Conservation (phyloP, 1,140 invertebrate species). For the Cylas formicarius region DNA sequence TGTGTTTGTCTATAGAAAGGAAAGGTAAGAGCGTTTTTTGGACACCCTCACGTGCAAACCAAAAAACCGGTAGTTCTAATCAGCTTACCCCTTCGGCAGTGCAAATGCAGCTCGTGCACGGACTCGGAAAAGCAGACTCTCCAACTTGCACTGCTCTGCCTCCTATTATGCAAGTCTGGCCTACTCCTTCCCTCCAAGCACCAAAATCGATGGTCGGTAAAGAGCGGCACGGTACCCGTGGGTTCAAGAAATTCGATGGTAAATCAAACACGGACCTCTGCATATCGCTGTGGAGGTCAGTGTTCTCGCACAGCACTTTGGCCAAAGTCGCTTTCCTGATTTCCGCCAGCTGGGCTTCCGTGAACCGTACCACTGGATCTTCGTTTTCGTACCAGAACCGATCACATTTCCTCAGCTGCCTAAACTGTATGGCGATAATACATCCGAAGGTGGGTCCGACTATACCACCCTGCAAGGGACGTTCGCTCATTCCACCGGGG, state of each 20-base stretch:
- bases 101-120: slow-evolving; percentile 81
- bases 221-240: slow-evolving; percentile 69
- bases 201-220: slow-evolving; percentile 71
- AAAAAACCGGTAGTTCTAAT: slow-evolving; percentile 2
- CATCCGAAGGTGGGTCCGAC: slow-evolving; percentile 95
- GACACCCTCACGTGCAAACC: too few relatives aligned
- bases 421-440: slow-evolving; percentile 90
- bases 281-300: slow-evolving; percentile 75
- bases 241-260: slow-evolving; percentile 83
- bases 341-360: slow-evolving; percentile 83
- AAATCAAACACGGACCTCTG: slow-evolving; percentile 83
- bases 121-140: slow-evolving; percentile 72
- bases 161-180: slow-evolving; percentile 71
- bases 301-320: slow-evolving; percentile 88
- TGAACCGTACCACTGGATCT: slow-evolving; percentile 73
- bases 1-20: too few relatives aligned
- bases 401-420: slow-evolving; percentile 85
- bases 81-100: slow-evolving; percentile 70
- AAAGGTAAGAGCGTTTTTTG: too few relatives aligned
- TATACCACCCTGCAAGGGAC: slow-evolving; percentile 74
- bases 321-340: slow-evolving; percentile 83
- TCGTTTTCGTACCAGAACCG: slow-evolving; percentile 93
- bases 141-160: slow-evolving; percentile 68
- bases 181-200: slow-evolving; percentile 64
- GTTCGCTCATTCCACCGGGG: slow-evolving; percentile 83